Base-by-base conservation (phyloP, 2,797 vertebrate species). In the Sphenodon punctatus region DNA sequence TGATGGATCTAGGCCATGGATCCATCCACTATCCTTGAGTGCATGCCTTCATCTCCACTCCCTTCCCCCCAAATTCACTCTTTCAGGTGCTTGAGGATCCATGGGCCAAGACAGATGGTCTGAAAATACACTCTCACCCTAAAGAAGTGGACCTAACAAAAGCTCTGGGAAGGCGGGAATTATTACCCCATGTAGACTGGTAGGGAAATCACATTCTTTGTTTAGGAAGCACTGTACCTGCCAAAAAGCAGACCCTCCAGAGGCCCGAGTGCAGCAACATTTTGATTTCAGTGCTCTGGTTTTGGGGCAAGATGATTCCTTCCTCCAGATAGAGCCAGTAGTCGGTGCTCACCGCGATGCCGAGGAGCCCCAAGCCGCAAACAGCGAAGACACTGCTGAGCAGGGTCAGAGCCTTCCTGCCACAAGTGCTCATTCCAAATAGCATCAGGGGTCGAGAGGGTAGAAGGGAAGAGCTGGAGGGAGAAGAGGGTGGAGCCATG, bases 241-340 rank as follows among this genome's bases (percentile, higher is more conserved):
- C 96, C 60, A 98, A 90, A 84, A 99, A 99, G 93, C 98, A 99
- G 92, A 98, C 98, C 56, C 98, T 96, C 98, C 98, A 99, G 63
- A 99, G 97, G 51, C 98, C 98, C 0, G 97, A 98, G 95, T 99
- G 98, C 78, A 99, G 97, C 0, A 97, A 97, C 95, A 98, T 97
- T 87, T 96, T 97, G 93, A 98, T 93, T 93, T 99, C 97, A 0
- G 92, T 95, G 67, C 96, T 97, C 96, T 99, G 98, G 96, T 99
- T 99, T 34, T 98, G 97, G 25, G 97, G 97, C 36, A 98, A 95
- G 86, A 99, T 95, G 88, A 98, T 95, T 4, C 98, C 98, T 65
- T 99, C 98, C 85, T 99, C 98, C 95, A 99, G 95, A 96, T 99
- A 99, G 55, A 99, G 97, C 98, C 98, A 99, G 94, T 99, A 99